phyloP scores from a whole-genome alignment of 2,113 vertebrate species.

The Hucho hucho region DNA sequence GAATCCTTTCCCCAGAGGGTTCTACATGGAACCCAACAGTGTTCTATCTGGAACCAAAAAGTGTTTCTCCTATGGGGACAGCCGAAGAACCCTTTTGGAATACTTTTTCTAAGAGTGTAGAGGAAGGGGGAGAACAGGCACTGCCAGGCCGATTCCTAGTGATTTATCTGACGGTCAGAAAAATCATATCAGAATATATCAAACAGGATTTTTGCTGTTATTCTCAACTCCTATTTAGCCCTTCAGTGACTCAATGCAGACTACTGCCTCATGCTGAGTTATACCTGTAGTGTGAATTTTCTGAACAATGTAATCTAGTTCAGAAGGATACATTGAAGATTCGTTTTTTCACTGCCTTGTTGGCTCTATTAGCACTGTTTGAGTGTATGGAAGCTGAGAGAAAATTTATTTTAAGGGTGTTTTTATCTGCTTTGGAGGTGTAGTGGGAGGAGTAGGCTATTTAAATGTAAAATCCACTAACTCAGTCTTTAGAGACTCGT shows the following conservation, averaged over 20 bases:
- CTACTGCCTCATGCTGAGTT: neutral
- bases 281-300: neutral
- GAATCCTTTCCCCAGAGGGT: too few species aligned
- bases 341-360: neutral
- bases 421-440: neutral
- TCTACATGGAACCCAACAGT: too few species aligned
- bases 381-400: too few species aligned
- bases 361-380: neutral
- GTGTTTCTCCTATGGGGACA: too few species aligned
- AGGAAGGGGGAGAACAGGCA: neutral
- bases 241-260: neutral
- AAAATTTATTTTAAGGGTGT: neutral
- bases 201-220: neutral
- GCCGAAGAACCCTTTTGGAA: too few species aligned
- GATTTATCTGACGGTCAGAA: neutral
- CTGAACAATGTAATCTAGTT: neutral
- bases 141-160: constrained; percentile 2
- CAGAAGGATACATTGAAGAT: too few species aligned
- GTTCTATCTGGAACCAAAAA: too few species aligned
- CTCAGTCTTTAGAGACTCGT: constrained; percentile 21
- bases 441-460: neutral
- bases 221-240: neutral
- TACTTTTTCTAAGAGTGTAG: too few species aligned
- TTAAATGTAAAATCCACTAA: neutral
- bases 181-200: neutral